Conservation (phyloP, 2,113 vertebrate genomes). For the Sceloporus undulatus region DNA sequence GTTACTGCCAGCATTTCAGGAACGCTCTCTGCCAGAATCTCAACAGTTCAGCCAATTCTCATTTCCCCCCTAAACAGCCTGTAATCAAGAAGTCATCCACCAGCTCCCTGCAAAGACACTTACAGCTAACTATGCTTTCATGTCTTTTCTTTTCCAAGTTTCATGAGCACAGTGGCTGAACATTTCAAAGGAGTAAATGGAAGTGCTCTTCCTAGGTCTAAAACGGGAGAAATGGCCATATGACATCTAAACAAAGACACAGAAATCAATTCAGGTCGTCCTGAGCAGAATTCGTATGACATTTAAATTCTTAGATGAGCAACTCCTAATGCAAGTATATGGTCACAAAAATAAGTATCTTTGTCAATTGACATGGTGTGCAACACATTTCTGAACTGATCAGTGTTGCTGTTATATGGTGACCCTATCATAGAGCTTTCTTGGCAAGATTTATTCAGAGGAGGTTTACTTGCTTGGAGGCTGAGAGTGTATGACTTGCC, state of each 20-base stretch:
- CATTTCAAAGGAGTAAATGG: not conserved
- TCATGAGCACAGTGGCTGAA: not conserved
- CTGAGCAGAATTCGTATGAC: not conserved
- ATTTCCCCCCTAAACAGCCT: conserved; percentile 59
- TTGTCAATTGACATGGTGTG: not conserved
- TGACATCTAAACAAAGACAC: not conserved
- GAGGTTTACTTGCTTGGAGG: not conserved
- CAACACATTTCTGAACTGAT: not conserved
- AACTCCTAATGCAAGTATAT: not conserved
- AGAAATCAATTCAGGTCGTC: not conserved
- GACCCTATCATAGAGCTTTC: not conserved
- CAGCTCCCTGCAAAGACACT: conserved; percentile 58
- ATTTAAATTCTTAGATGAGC: not conserved
- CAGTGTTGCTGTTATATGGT: too few relatives aligned
- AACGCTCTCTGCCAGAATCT: conserved; percentile 46
- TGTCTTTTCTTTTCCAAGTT: not conserved
- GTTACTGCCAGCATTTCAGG: not conserved
- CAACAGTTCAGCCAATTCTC: conserved; percentile 28
- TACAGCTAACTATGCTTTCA: conserved; percentile 55
- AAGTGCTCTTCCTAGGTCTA: not conserved
- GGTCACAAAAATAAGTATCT: not conserved
- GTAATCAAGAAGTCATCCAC: conserved; percentile 68
- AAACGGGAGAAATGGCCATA: not conserved
- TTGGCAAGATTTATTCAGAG: not conserved
- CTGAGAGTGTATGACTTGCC: too few relatives aligned